Conservation (phyloP, 2,888 invertebrate genomes). For the Helleia helle region DNA sequence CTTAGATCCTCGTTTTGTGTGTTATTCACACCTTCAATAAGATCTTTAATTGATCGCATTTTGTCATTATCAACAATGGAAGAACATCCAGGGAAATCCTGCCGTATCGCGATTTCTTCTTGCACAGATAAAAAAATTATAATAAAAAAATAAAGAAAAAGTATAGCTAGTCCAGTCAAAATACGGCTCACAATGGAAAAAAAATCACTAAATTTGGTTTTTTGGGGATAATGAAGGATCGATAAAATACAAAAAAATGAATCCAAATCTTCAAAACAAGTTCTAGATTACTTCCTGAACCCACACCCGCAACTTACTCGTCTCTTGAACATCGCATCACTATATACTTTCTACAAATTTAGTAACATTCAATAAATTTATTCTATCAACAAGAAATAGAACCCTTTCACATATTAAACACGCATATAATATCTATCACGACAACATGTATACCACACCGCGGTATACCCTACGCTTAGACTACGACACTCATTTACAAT, state of each 20-base stretch:
- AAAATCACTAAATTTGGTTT: no score
- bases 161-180: no score
- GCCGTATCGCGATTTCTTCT: no score
- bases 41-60: no score
- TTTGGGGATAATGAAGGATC: no score
- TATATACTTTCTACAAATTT: constrained; percentile 8
- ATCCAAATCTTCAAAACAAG: neutral
- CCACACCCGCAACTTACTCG: neutral
- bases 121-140: no score
- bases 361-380: constrained; percentile 9
- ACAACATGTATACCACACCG: neutral
- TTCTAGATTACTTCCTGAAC: neutral
- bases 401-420: constrained; percentile 8
- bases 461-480: neutral
- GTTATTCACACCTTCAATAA: no score
- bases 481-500: neutral
- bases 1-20: no score
- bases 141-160: neutral
- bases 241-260: neutral
- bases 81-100: no score
- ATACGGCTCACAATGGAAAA: no score
- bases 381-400: constrained; percentile 10
- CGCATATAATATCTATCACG: neutral
- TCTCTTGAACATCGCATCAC: neutral
- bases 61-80: no score